phyloP scores from a whole-genome alignment of 1,140 invertebrate genomes.

The Lamellibrachia luymesi region DNA sequence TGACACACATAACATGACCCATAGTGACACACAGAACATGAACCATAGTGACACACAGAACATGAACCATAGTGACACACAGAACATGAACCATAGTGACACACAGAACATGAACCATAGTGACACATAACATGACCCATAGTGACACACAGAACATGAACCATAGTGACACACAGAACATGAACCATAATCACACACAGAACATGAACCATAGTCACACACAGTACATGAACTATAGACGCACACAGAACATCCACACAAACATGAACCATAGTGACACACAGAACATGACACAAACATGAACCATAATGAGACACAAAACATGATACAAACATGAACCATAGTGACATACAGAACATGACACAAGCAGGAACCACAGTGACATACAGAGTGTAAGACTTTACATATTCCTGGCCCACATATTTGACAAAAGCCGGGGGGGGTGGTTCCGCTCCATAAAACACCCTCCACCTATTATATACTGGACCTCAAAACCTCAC shows the following conservation, averaged over 20 bases:
- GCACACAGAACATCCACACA: neutral
- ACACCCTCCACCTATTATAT: neutral
- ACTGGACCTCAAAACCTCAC: neutral
- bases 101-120: too few relatives aligned
- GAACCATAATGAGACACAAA: too few relatives aligned
- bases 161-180: too few relatives aligned
- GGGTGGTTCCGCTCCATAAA: neutral
- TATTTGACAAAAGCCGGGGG: neutral
- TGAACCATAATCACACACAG: too few relatives aligned
- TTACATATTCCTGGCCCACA: neutral
- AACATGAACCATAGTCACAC: too few relatives aligned
- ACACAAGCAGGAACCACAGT: neutral
- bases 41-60: neutral
- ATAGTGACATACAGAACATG: neutral
- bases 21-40: too few relatives aligned
- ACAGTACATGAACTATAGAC: neutral
- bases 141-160: too few relatives aligned
- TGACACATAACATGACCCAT: neutral
- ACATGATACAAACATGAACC: too few relatives aligned
- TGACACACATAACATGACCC: too few relatives aligned
- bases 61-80: neutral
- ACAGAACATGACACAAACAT: too few relatives aligned
- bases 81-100: neutral
- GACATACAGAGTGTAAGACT: too few relatives aligned
- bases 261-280: too few relatives aligned